Conservation (phyloP, 2,797 vertebrate genomes). For the Rhyacichthys aspro region DNA sequence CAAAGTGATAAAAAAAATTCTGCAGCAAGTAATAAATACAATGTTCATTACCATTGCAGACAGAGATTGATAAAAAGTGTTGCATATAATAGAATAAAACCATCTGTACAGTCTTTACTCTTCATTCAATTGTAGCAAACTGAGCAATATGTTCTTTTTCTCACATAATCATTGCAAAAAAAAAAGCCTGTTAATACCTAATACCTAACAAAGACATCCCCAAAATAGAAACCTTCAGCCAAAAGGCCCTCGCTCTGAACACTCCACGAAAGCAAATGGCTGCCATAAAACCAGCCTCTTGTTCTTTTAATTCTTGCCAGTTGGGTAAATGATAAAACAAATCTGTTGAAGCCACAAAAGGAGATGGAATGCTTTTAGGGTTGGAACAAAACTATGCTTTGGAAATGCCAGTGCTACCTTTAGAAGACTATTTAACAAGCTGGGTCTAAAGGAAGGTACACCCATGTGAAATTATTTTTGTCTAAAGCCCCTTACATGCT, state of each 20-base stretch:
- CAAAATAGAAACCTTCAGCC: conserved; percentile 70
- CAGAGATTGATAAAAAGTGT: not conserved
- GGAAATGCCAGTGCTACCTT: conserved; percentile 43
- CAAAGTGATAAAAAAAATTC: conserved; percentile 47
- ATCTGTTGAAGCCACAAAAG: conserved; percentile 53
- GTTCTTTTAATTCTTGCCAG: conserved; percentile 41
- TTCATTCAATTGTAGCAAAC: conserved; percentile 15
- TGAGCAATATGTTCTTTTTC: conserved; percentile 6
- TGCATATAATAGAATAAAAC: not conserved
- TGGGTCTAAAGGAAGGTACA: conserved; percentile 33
- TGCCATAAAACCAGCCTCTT: conserved; percentile 61
- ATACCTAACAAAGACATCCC: conserved; percentile 55
- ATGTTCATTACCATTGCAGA: conserved; percentile 8
- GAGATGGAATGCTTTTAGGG: conserved; percentile 47
- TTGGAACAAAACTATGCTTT: conserved; percentile 37
- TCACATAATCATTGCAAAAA: conserved; percentile 51
- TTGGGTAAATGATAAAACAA: conserved; percentile 56
- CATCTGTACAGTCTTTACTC: not conserved
- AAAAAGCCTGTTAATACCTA: conserved; percentile 43
- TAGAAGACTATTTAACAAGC: conserved; percentile 42
- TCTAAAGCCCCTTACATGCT: too few relatives aligned
- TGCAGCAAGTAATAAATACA: conserved; percentile 11
- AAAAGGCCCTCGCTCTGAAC: conserved; percentile 52
- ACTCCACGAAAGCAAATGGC: conserved; percentile 51
- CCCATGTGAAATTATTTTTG: not conserved